Evolutionary conservation across 1,140 invertebrate species (phyloP).

Genomic region (Cotesia vestalis): DNA sequence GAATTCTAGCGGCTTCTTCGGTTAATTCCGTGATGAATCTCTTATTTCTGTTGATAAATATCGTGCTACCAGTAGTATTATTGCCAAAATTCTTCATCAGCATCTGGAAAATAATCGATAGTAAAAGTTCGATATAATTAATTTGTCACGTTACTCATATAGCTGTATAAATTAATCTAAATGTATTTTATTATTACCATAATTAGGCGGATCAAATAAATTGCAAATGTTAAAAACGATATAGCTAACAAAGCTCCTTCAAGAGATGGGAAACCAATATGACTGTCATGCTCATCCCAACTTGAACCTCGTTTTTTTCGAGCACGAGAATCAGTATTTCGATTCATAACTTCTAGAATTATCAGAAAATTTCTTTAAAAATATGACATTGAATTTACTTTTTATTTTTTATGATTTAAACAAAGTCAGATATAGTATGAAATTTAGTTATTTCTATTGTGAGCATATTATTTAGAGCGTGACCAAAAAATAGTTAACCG

Average conservation of each 20-base stretch:
- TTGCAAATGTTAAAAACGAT: constrained; percentile 83
- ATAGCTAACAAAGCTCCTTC: constrained; percentile 82
- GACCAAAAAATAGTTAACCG: no score
- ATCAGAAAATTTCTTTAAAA: constrained; percentile 43
- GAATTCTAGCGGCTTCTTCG: constrained; percentile 36
- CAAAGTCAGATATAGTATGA: no score
- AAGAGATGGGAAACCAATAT: constrained; percentile 78
- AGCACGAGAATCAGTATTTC: neutral
- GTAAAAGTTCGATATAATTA: constrained; percentile 29
- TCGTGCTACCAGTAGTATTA: constrained; percentile 28
- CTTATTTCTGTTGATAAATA: constrained; percentile 52
- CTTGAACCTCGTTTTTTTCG: constrained; percentile 41
- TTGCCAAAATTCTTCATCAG: constrained; percentile 47
- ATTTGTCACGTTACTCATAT: constrained; percentile 70
- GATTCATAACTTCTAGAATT: constrained; percentile 5
- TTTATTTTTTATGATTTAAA: no score
- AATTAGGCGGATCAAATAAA: constrained; percentile 83
- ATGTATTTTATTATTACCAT: constrained; percentile 66
- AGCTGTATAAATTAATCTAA: no score
- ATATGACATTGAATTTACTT: constrained; percentile 11
- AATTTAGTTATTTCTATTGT: no score
- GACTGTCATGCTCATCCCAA: constrained; percentile 44
- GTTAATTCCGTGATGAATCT: constrained; percentile 44
- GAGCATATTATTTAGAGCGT: no score
- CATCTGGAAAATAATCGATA: constrained; percentile 45